These are phyloP conservation scores for Morus bassanus DNA, from an alignment of 2,797 vertebrate genomes.

Conservation along the genomic window DNA sequence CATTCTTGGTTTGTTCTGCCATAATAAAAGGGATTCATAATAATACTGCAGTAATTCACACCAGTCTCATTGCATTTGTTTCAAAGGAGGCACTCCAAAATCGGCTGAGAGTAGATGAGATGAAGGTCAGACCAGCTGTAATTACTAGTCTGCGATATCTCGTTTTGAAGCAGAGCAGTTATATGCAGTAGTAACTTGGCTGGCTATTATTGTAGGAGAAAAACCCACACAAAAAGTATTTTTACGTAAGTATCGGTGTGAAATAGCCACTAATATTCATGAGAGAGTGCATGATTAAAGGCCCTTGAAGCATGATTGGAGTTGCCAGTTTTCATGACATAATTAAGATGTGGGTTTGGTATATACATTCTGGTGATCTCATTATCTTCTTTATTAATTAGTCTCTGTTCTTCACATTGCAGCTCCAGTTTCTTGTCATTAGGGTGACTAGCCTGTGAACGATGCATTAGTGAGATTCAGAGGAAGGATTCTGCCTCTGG, in stretches of 20 bases:
- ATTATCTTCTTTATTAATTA: constrained; percentile 64
- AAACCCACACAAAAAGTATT: constrained; percentile 9
- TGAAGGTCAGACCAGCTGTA: constrained; percentile 33
- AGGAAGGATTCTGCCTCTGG: constrained; percentile 10
- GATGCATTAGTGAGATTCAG: constrained; percentile 1
- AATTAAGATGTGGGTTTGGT: constrained; percentile 21
- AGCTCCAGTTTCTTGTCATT: constrained; percentile 53
- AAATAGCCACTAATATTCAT: not conserved
- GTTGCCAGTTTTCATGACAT: constrained; percentile 32
- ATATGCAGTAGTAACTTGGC: not conserved
- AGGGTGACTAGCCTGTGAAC: not conserved
- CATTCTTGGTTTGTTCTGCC: not conserved
- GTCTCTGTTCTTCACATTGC: constrained; percentile 40
- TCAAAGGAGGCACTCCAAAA: constrained; percentile 45
- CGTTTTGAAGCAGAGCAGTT: constrained; percentile 8
- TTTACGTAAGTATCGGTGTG: not conserved
- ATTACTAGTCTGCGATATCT: not conserved
- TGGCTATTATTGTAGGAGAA: not conserved
- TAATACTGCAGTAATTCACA: constrained; percentile 7
- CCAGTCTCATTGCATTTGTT: not conserved
- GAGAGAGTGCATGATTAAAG: constrained; percentile 38
- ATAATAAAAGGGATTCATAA: constrained; percentile 13
- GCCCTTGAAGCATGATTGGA: constrained; percentile 5
- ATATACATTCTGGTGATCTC: constrained; percentile 38
- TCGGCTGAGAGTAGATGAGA: constrained; percentile 24